phyloP scores from a whole-genome alignment of 2,113 vertebrate genomes.

The Nymphicus hollandicus region DNA sequence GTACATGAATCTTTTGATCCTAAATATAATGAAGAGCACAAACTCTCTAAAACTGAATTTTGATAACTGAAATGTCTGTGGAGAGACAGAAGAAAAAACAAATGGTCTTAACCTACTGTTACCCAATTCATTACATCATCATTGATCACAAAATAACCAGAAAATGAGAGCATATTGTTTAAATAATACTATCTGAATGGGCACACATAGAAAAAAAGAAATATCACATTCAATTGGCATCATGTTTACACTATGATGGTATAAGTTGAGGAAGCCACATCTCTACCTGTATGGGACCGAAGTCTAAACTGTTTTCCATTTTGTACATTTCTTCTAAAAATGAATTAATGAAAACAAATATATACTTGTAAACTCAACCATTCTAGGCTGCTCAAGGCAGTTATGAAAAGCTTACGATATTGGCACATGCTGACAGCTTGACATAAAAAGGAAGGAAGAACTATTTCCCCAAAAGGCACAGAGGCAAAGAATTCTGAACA shows the following conservation, averaged over 20 bases:
- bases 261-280: neutral
- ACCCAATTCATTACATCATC: neutral
- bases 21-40: neutral
- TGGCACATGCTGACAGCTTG: neutral
- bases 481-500: neutral
- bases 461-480: neutral
- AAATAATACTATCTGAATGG: neutral
- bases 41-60: neutral
- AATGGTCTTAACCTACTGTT: neutral
- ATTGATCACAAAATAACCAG: neutral
- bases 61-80: neutral
- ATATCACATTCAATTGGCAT: neutral
- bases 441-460: neutral
- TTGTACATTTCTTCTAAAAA: neutral
- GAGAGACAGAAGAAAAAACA: neutral
- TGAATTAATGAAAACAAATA: neutral
- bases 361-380: neutral
- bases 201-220: neutral
- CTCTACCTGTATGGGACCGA: neutral
- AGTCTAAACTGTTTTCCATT: neutral
- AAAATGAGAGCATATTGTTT: accelerated
- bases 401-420: neutral
- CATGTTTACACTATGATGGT: neutral
- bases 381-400: neutral
- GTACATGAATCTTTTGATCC: neutral